Evolutionary conservation across 1,140 invertebrate genomes (phyloP), one percentile per base, ranked within the genome.

Genomic region (Tachypleus tridentatus): DNA sequence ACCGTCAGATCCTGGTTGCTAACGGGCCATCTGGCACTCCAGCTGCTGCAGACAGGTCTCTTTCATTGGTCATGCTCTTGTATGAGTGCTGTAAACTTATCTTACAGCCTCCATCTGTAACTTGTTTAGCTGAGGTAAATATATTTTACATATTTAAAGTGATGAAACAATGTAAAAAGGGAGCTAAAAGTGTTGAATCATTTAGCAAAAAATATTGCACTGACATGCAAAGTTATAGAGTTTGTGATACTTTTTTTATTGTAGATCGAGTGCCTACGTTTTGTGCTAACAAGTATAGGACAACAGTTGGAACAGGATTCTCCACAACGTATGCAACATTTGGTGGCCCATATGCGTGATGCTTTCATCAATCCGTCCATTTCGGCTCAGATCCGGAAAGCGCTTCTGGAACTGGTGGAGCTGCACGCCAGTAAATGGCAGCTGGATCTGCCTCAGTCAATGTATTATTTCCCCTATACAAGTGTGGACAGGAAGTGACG

Each of bases 401-500:
- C 88, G 1, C 80, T 93, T 10, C 79, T 93, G 64, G 90, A 93
- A 76, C 79, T 93, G 49, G 91, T 94, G 64, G 91, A 93, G 74
- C 79, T 93, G 58, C 87, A 89, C 73, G 89, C 90, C 2, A 88
- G 88, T 0, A 84, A 87, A 72, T 93, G 91, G 91, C 87, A 92
- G 74, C 80, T 93, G 58, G 87, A 89, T 29, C 88, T 89, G 49
- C 86, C 87, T 5, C 89, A 91, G 3, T 87, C 93, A 51, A 83
- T 91, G 60, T 94, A 94, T 77, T 93, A 93, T 77, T 92, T 92
- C 76, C 88, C 88, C 29, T 71, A 72, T 53, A 72, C 68, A 8
- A 71, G 29, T 29, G 29, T 29, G 29, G 29, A 29, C 29, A 29
- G 29, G 2, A 29, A 29, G 29, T 29, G 29, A 29, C 29, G 29